phyloP scores from a whole-genome alignment of 2,888 invertebrate species.

The Tridacna gigas region DNA sequence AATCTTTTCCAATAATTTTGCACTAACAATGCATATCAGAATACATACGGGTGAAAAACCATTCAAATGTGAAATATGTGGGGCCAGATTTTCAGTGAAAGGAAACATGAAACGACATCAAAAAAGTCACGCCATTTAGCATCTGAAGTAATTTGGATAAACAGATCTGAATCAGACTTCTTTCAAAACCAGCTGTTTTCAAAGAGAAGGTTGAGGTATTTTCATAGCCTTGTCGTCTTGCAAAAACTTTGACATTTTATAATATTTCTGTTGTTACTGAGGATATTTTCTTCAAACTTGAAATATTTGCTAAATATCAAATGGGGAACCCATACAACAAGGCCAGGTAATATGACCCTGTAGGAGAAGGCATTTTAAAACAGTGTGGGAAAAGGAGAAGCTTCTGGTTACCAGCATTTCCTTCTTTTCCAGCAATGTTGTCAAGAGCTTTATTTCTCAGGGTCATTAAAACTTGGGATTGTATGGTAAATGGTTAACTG shows the following conservation, averaged over 20 bases:
- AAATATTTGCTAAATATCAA: too few relatives aligned
- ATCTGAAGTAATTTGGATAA: too few relatives aligned
- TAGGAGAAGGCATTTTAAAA: too few relatives aligned
- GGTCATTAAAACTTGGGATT: not conserved
- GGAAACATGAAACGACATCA: conserved; percentile 60
- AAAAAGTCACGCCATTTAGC: not conserved
- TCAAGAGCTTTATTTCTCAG: not conserved
- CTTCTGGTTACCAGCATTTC: not conserved
- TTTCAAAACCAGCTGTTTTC: too few relatives aligned
- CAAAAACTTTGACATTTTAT: too few relatives aligned
- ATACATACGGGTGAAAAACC: conserved; percentile 62
- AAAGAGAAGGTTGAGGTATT: too few relatives aligned
- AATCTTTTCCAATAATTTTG: conserved; percentile 47
- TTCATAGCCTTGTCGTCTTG: too few relatives aligned
- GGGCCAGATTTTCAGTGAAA: conserved; percentile 51
- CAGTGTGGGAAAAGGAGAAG: not conserved
- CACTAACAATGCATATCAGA: conserved; percentile 52
- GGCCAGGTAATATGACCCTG: too few relatives aligned
- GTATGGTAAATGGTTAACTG: not conserved
- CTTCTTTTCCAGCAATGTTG: not conserved
- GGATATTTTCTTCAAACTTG: too few relatives aligned
- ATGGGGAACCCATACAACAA: too few relatives aligned
- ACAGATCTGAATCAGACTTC: too few relatives aligned
- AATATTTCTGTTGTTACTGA: too few relatives aligned
- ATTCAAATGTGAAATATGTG: conserved; percentile 59